Conservation (phyloP, 2,797 vertebrate genomes). For the Morelia viridis region DNA sequence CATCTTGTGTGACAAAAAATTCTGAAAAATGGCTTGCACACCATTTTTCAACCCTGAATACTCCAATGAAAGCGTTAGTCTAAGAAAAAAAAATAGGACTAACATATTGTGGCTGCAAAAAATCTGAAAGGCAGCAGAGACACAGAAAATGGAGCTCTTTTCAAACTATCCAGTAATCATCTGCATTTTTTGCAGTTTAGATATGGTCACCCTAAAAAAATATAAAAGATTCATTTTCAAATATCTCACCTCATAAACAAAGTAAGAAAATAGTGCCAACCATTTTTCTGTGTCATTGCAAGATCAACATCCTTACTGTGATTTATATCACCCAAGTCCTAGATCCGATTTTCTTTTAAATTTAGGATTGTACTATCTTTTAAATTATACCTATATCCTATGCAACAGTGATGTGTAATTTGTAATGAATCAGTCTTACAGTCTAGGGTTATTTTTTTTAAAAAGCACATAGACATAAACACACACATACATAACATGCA, state of each 20-base stretch:
- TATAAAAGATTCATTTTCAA: not conserved
- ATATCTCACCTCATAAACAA: not conserved
- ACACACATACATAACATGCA: not conserved
- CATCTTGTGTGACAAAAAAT: not conserved
- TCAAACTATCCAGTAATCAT: not conserved
- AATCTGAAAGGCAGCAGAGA: not conserved
- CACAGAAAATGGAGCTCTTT: not conserved
- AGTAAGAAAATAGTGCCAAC: not conserved
- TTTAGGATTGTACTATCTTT: constrained; percentile 23
- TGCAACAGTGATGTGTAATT: not conserved
- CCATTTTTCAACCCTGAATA: not conserved
- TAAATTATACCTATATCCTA: constrained; percentile 24
- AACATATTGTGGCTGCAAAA: not conserved
- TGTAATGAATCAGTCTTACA: constrained; percentile 32
- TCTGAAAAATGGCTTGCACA: not conserved
- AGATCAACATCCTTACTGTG: constrained; percentile 14
- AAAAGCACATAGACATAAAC: not conserved
- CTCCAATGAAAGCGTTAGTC: not conserved
- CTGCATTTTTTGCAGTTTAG: not conserved
- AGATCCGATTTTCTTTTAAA: constrained; percentile 25
- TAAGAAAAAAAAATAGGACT: not conserved
- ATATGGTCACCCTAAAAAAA: not conserved
- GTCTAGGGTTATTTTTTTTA: constrained; percentile 23
- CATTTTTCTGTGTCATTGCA: not conserved
- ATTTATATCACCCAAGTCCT: constrained; percentile 10